Evolutionary conservation across 2,888 invertebrate genomes (phyloP), one percentile per base, ranked within the genome.

Genomic region (Cheilosia vernalis): DNA sequence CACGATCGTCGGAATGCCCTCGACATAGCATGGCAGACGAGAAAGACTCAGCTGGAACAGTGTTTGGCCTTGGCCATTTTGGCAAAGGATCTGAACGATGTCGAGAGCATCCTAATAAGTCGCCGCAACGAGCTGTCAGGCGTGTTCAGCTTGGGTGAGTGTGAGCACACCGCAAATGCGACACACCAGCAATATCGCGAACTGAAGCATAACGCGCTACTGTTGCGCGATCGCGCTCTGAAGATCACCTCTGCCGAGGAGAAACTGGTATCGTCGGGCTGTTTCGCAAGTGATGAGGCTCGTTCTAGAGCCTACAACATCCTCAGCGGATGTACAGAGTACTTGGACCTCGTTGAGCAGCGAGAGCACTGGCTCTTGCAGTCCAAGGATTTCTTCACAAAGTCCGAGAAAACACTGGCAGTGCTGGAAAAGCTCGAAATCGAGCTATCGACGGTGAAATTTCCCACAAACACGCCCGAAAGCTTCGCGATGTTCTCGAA

Each of bases 201-300:
- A 89, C 93, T 95, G 88, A 94, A 96, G 88, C 93, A 94, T 27
- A 95, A 96, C 91, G 96, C 96, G 27, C 93, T 95, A 92, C 94
- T 95, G 81, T 92, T 96, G 79, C 95, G 96, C 90, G 96, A 97
- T 90, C 94, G 94, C 88, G 95, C 96, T 7, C 92, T 97, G 64
- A 95, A 95, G 91, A 95, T 96, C 88, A 95, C 96, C 24, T 95
- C 95, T 89, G 95, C 95, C 47, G 96, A 96, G 17, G 96, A 97
- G 91, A 95, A 95, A 89, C 93, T 97, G 77, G 94, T 95, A 55
- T 93, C 94, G 24, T 93, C 95, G 3, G 95, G 95, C 37, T 95
- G 95, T 89, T 95, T 95, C 88, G 95, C 95, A 24, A 95, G 95
- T 3, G 94, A 95, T 88, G 94, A 95, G 89, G 95, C 95, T 1